Evolutionary conservation across 2,113 vertebrate species (phyloP).

Genomic region (Ctenodactylus gundi): DNA sequence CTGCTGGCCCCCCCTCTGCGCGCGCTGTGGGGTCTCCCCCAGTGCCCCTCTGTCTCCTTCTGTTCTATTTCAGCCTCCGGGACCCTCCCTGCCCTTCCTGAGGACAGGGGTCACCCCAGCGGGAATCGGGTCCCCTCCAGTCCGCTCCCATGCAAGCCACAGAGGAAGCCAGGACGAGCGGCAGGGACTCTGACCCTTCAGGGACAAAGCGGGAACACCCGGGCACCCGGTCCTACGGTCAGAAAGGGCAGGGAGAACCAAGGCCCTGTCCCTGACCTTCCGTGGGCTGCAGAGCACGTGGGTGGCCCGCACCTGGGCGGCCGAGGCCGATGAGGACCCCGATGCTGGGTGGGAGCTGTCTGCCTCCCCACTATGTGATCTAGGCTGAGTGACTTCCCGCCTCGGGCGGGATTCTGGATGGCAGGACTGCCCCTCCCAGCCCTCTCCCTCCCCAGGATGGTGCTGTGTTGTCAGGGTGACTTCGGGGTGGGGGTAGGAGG

Average conservation of each 20-base stretch:
- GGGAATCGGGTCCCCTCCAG: background rate
- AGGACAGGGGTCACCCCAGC: background rate
- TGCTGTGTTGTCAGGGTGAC: too few relatives aligned
- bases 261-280: fast-evolving
- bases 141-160: background rate
- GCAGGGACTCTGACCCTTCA: background rate
- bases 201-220: background rate
- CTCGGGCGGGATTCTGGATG: too few relatives aligned
- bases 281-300: too few relatives aligned
- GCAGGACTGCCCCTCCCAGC: background rate
- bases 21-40: background rate
- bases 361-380: fast-evolving
- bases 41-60: constrained; percentile 38
- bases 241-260: background rate
- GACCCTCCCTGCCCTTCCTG: background rate
- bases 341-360: fast-evolving
- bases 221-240: background rate
- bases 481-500: background rate
- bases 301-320: background rate
- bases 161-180: too few relatives aligned
- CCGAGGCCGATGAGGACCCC: fast-evolving
- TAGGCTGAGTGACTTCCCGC: background rate
- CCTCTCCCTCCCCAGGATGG: too few relatives aligned
- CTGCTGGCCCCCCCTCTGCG: background rate
- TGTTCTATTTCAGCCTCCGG: background rate